Evolutionary conservation across 2,888 invertebrate species (phyloP).

Genomic region (Tinea semifulvella): DNA sequence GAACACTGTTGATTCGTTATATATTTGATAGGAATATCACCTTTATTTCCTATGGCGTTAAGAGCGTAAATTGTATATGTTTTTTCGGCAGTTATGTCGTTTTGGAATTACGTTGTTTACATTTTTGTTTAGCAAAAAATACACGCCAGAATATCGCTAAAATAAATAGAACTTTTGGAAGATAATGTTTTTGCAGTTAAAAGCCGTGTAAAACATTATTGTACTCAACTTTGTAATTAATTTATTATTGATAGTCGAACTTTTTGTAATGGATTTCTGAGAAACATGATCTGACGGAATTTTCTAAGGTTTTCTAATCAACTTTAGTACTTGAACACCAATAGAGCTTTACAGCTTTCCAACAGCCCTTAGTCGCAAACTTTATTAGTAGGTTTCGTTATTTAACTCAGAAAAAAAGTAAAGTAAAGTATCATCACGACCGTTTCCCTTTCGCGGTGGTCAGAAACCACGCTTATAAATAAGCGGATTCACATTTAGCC

Average conservation of each 20-base stretch:
- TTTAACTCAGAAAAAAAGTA: no score
- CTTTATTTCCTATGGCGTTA: background rate
- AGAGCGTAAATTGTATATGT: background rate
- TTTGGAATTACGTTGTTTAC: background rate
- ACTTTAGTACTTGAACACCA: no score
- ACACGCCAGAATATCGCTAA: background rate
- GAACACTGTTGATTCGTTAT: background rate
- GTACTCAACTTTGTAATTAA: slow-evolving; percentile 4
- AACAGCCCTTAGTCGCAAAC: no score
- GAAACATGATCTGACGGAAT: background rate
- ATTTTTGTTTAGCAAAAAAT: slow-evolving; percentile 9
- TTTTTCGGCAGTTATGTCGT: background rate
- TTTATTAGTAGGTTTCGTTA: no score
- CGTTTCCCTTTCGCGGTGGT: no score
- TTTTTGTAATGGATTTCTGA: background rate
- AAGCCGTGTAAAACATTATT: slow-evolving; percentile 3
- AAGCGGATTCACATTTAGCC: no score
- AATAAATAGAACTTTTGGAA: background rate
- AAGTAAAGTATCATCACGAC: no score
- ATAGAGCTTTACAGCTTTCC: no score
- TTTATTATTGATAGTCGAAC: slow-evolving; percentile 10
- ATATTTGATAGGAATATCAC: background rate
- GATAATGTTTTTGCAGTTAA: slow-evolving; percentile 4
- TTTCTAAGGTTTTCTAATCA: no score
- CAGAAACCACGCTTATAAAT: no score